Conservation (phyloP, 2,113 vertebrate species). For the Gobio gobio region DNA sequence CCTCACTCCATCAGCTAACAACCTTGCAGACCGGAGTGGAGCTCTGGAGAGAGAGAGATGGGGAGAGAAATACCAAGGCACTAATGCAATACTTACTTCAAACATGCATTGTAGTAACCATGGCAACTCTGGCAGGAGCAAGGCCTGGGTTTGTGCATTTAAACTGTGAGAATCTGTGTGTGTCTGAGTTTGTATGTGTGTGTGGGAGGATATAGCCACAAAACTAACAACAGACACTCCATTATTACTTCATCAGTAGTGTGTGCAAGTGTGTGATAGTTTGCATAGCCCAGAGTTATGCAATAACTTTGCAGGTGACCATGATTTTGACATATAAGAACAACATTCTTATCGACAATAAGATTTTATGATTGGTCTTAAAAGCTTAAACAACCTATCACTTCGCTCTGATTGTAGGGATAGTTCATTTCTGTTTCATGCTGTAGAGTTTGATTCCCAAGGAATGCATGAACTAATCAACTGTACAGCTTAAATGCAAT, state of each 20-base stretch:
- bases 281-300: constrained; percentile 17
- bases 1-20: constrained; percentile 33
- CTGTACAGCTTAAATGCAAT: background rate
- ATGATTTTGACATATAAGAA: background rate
- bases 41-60: constrained; percentile 43
- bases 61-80: constrained; percentile 67
- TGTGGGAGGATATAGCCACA: constrained; percentile 37
- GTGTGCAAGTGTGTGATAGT: constrained; percentile 26
- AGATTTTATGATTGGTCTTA: background rate
- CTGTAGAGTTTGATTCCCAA: background rate
- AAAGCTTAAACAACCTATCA: background rate
- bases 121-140: constrained; percentile 80
- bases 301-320: constrained; percentile 17
- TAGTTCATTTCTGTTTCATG: background rate
- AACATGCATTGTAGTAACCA: constrained; percentile 81
- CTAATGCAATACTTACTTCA: constrained; percentile 81
- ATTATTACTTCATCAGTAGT: constrained; percentile 29
- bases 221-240: constrained; percentile 41
- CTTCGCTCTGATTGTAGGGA: background rate
- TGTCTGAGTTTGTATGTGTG: constrained; percentile 55
- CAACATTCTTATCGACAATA: background rate
- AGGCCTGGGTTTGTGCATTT: constrained; percentile 74
- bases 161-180: constrained; percentile 58
- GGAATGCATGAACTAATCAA: background rate
- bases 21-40: constrained; percentile 44